Evolutionary conservation across 2,113 vertebrate genomes (phyloP).

Genomic region (Menidia beryllina): DNA sequence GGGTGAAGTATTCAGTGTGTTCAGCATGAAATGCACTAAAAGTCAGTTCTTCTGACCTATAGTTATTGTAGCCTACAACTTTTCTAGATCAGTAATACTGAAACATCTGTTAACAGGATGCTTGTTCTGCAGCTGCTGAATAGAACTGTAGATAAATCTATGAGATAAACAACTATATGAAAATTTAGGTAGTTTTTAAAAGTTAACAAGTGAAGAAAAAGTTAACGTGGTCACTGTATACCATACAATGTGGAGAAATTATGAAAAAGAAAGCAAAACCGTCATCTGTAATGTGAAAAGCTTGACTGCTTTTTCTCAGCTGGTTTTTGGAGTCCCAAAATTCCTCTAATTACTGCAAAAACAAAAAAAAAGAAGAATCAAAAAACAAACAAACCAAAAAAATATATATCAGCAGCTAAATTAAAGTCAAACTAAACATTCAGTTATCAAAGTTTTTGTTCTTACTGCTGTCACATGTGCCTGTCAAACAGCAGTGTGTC

Average conservation of each 20-base stretch:
- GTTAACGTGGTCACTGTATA: too few relatives aligned
- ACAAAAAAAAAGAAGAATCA: constrained; percentile 11
- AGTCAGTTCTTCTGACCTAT: too few relatives aligned
- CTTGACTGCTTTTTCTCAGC: background rate
- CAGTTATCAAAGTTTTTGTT: background rate
- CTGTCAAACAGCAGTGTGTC: constrained; percentile 5
- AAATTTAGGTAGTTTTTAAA: too few relatives aligned
- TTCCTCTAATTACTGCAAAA: constrained; percentile 49
- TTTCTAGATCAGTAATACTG: too few relatives aligned
- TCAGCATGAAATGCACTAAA: background rate
- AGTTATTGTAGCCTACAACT: too few relatives aligned
- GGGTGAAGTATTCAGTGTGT: background rate
- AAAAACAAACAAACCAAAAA: constrained; percentile 33
- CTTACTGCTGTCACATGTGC: background rate
- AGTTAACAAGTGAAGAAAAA: background rate
- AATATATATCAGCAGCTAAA: too few relatives aligned
- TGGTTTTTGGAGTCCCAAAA: constrained; percentile 51
- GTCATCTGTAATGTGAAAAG: constrained; percentile 11
- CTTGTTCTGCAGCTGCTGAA: background rate
- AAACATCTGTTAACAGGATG: too few relatives aligned
- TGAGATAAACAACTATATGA: too few relatives aligned
- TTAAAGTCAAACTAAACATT: constrained; percentile 6
- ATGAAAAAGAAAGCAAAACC: constrained; percentile 11
- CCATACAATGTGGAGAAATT: background rate
- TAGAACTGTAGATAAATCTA: too few relatives aligned